Percentiles rank a stretch among this genome's conserved stretches.
These are phyloP conservation scores for Monodelphis domestica DNA, from an alignment of 2,797 vertebrate species.

Conservation along the genomic window DNA sequence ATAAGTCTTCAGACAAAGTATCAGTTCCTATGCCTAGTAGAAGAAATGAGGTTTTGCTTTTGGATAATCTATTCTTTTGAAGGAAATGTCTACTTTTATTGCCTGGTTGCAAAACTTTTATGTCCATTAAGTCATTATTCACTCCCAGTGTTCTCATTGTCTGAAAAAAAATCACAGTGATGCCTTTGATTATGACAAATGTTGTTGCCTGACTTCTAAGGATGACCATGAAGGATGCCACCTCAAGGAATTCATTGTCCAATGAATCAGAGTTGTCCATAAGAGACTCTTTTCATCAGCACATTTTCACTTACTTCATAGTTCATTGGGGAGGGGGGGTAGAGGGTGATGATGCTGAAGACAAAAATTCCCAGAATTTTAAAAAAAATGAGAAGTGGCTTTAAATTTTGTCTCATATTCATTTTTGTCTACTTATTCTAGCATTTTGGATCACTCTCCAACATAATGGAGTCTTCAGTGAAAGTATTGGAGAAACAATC, in stretches of 20 bases:
- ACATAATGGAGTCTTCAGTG: conserved; percentile 39
- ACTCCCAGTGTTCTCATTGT: background rate
- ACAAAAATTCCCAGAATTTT: background rate
- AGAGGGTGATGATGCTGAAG: background rate
- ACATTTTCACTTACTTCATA: background rate
- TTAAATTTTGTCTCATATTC: background rate
- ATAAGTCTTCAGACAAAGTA: background rate
- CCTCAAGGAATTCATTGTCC: accelerated
- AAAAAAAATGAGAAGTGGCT: background rate
- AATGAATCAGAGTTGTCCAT: background rate
- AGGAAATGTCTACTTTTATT: conserved; percentile 26
- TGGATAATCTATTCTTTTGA: background rate
- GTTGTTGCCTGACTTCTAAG: background rate
- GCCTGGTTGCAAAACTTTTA: background rate
- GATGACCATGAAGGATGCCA: background rate
- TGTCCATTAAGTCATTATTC: conserved; percentile 7
- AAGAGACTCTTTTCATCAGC: background rate
- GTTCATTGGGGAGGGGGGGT: background rate
- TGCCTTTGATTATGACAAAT: background rate
- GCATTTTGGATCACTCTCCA: conserved; percentile 14
- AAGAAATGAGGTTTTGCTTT: background rate
- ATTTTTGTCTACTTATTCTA: conserved; percentile 25
- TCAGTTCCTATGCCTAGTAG: background rate
- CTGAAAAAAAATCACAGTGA: background rate
- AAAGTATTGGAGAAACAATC: conserved; percentile 17